Percentiles rank a stretch among this genome's conserved stretches.
These are phyloP conservation scores for Ennomos quercinarius DNA, from an alignment of 2,888 invertebrate genomes.

Conservation along the genomic window DNA sequence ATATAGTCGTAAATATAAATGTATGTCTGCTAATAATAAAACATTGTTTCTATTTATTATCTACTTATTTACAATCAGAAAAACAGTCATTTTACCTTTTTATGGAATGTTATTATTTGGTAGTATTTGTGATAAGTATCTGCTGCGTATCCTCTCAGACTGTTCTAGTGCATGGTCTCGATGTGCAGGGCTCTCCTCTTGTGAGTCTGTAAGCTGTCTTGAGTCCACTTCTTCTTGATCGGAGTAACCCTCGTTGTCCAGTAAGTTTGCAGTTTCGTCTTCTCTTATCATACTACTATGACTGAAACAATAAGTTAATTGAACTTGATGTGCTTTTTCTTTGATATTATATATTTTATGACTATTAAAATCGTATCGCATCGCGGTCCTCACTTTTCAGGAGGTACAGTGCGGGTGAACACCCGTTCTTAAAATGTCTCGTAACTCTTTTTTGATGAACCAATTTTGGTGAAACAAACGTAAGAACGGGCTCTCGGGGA, in stretches of 20 bases:
- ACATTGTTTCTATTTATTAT: slow-evolving; percentile 33
- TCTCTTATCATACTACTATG: slow-evolving; percentile 39
- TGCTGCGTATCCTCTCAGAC: slow-evolving; percentile 77
- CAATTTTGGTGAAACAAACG: too few species aligned
- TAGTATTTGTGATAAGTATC: slow-evolving; percentile 79
- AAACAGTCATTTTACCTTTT: slow-evolving; percentile 61
- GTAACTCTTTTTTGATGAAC: too few species aligned
- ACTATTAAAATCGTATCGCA: too few species aligned
- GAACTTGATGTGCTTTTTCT: too few species aligned
- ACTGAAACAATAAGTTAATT: slow-evolving; percentile 39
- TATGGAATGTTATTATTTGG: slow-evolving; percentile 69
- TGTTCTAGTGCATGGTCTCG: slow-evolving; percentile 62
- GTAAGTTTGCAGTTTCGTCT: slow-evolving; percentile 73
- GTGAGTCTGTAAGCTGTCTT: slow-evolving; percentile 46
- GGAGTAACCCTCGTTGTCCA: slow-evolving; percentile 67
- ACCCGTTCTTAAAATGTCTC: too few species aligned
- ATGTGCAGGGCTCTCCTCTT: slow-evolving; percentile 45
- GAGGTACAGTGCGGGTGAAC: too few species aligned
- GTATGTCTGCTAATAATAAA: slow-evolving; percentile 32
- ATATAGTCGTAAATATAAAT: slow-evolving; percentile 33
- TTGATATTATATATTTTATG: too few species aligned
- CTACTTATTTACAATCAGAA: slow-evolving; percentile 42
- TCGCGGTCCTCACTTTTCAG: too few species aligned
- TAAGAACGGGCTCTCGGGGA: too few species aligned
- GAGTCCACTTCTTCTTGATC: slow-evolving; percentile 71